Base-by-base conservation (phyloP, 2,888 invertebrate genomes). In the Netelia virgata region DNA sequence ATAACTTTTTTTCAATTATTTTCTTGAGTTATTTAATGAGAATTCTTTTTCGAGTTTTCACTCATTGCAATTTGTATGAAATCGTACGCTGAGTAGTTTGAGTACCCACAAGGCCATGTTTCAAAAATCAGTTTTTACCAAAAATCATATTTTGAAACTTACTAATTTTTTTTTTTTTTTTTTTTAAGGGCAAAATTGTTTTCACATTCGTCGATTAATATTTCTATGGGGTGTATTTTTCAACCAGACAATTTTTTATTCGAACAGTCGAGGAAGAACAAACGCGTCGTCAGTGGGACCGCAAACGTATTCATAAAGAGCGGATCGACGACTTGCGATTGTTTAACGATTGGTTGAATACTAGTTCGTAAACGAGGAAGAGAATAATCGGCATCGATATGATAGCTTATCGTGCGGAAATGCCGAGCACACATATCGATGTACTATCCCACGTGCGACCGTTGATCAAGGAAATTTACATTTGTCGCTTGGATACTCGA, bases 401-500 rank as follows among this genome's bases (percentile, higher is more conserved):
- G 80, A 76, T 73, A 76, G 70, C 72, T 80, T 80, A 80, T 84
- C 73, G 23, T 23, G 18, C 14, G 77, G 23, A 14, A 50, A 43
- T 43, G 6, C 36, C 41, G 68, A 18, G 43, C 66, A 63, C 11
- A 18, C 18, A 6, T 57, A 57, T 73, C 20, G 43, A 55, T 70
- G 61, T 43, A 57, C 23, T 28, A 50, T 68, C 14, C 9, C 63
- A 28, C 28, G 66, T 50, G 11, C 43, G 18, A 73, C 61, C 16
- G 74, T 36, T 14, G 23, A 20, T 11, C 36, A 59, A 57, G 36
- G 36, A n/a, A 64, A 47, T 77, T 73, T 57, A 20, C 66, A 80
- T 80, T 80, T 76, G 80, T 78, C 80, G 72, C 76, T 69, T 63
- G 53, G 68, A 68, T 63, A 80, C 73, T 28, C 55, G 66, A 73